These are phyloP conservation scores for Lytechinus pictus DNA, from an alignment of 35 echinoderm and acorn worm species.

Conservation along the genomic window DNA sequence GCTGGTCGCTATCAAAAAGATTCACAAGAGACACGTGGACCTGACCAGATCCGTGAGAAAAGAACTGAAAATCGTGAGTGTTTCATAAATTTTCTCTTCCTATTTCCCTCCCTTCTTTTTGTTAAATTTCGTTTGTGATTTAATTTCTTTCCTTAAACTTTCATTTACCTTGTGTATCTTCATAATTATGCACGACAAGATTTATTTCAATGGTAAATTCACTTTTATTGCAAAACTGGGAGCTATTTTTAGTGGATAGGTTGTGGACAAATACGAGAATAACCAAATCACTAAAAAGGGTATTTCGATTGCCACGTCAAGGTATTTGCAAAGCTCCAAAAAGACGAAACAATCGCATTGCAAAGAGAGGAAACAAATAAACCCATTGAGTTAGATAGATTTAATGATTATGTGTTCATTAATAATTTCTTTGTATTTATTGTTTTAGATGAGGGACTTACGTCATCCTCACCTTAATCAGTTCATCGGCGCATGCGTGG, in stretches of 20 bases:
- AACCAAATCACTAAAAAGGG: too few relatives aligned
- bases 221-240: too few relatives aligned
- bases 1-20: slow-evolving; percentile 83
- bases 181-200: neutral
- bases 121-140: neutral
- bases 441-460: slow-evolving; percentile 84
- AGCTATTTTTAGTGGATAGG: too few relatives aligned
- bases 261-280: too few relatives aligned
- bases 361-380: too few relatives aligned
- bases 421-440: neutral
- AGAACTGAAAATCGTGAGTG: slow-evolving; percentile 92
- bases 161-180: neutral
- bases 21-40: slow-evolving; percentile 78
- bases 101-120: neutral
- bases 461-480: slow-evolving; percentile 84
- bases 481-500: slow-evolving; percentile 96
- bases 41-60: slow-evolving; percentile 77
- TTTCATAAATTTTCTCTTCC: neutral
- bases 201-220: too few relatives aligned
- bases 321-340: too few relatives aligned
- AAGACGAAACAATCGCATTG: too few relatives aligned
- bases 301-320: too few relatives aligned
- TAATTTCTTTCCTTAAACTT: neutral
- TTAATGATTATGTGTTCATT: too few relatives aligned
- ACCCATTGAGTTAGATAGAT: too few relatives aligned